Conservation (phyloP, 2,797 vertebrate genomes). For the Channa striata region DNA sequence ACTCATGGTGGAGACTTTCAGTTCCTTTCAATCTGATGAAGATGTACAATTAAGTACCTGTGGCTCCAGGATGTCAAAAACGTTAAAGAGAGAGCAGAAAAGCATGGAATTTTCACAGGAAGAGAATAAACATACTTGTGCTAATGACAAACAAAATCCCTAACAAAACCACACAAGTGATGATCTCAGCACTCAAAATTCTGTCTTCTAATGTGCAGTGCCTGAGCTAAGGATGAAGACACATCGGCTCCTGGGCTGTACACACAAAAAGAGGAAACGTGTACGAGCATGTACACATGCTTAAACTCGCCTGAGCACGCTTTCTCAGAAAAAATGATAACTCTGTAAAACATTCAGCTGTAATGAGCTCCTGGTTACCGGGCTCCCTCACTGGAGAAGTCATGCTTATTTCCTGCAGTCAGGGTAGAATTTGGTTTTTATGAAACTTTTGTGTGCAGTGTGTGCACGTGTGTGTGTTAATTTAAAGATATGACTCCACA, state of each 20-base stretch:
- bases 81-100: background rate
- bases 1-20: background rate
- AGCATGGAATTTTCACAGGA: constrained; percentile 16
- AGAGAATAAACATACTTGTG: constrained; percentile 8
- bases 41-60: background rate
- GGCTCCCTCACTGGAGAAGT: constrained; percentile 31
- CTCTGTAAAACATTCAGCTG: constrained; percentile 53
- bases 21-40: constrained; percentile 8
- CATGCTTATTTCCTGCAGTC: constrained; percentile 21
- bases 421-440: constrained; percentile 9
- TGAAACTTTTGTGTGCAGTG: background rate
- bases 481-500: constrained; percentile 11
- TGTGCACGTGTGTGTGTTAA: constrained; percentile 1
- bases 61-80: background rate
- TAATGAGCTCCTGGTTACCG: constrained; percentile 50
- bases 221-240: constrained; percentile 38
- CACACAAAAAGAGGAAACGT: constrained; percentile 26
- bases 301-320: constrained; percentile 55
- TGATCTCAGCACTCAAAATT: constrained; percentile 43
- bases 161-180: constrained; percentile 35
- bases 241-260: constrained; percentile 30
- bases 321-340: constrained; percentile 63
- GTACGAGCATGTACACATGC: constrained; percentile 43
- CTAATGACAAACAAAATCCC: constrained; percentile 39
- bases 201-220: constrained; percentile 51